Evolutionary conservation across 2,888 invertebrate genomes (phyloP).

Genomic region (Lepetodrilus schrolli): DNA sequence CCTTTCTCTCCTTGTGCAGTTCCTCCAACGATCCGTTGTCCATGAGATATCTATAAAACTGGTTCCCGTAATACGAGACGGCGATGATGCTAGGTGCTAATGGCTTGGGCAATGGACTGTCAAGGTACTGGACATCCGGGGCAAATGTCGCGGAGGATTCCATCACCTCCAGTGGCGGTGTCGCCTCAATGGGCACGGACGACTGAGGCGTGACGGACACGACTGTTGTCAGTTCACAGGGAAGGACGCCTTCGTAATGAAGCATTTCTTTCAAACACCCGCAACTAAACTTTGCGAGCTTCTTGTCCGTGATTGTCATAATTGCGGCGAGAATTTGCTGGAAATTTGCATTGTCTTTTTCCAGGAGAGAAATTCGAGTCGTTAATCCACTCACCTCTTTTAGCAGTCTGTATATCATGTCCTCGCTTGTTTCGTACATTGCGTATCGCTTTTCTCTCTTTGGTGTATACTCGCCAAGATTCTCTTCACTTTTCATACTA

Average conservation of each 20-base stretch:
- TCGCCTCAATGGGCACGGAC: background rate
- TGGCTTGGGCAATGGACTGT: background rate
- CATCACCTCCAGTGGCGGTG: background rate
- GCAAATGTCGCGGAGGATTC: background rate
- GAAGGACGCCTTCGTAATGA: background rate
- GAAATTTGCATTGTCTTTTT: constrained; percentile 1
- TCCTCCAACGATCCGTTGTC: background rate
- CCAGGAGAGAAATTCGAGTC: background rate
- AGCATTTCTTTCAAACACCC: background rate
- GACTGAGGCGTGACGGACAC: background rate
- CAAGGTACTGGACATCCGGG: background rate
- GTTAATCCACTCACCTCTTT: background rate
- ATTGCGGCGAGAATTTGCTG: background rate
- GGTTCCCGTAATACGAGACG: constrained; percentile 1
- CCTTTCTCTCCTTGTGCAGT: background rate
- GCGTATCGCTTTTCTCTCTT: too few species aligned
- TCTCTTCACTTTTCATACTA: too few species aligned
- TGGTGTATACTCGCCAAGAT: too few species aligned
- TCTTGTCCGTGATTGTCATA: constrained; percentile 8
- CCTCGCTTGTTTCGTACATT: background rate
- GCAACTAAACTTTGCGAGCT: background rate
- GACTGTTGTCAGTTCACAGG: constrained; percentile 9
- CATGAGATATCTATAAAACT: background rate
- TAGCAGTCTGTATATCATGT: background rate
- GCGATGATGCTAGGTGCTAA: background rate